A percentile compares a stretch with the other conserved stretches of the same genome.
Conservation (phyloP, 2,797 vertebrate species). For the Lagorchestes hirsutus region DNA sequence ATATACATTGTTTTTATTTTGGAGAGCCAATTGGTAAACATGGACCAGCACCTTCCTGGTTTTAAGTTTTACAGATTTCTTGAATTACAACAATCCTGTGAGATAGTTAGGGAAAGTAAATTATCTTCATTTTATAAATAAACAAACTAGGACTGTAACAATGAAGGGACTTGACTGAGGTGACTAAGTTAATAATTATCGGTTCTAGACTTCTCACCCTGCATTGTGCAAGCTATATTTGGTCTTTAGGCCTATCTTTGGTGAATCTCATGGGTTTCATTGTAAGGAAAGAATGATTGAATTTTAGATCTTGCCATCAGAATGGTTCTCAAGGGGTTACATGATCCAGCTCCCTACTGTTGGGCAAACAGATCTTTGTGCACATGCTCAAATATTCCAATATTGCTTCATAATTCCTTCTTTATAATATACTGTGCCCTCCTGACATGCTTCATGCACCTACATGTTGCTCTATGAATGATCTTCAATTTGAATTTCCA, state of each 20-base stretch:
- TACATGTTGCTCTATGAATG: not conserved
- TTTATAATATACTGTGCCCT: not conserved
- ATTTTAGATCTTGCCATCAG: not conserved
- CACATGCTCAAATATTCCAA: not conserved
- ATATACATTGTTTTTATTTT: not conserved
- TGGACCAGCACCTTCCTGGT: not conserved
- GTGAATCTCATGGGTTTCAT: not conserved
- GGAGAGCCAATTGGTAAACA: not conserved
- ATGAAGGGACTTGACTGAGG: not conserved
- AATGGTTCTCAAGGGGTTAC: not conserved
- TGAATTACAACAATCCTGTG: not conserved
- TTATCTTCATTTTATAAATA: not conserved
- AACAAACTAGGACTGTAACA: not conserved
- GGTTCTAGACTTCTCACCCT: not conserved
- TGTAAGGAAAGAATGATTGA: not conserved
- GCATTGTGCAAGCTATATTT: not conserved
- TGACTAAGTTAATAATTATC: not conserved
- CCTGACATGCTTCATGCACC: not conserved
- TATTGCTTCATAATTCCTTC: not conserved
- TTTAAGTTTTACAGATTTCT: not conserved
- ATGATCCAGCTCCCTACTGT: not conserved
- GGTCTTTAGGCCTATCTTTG: not conserved
- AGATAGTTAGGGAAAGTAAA: not conserved
- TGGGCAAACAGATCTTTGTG: not conserved
- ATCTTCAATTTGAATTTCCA: not conserved